Evolutionary conservation across 2,113 vertebrate species (phyloP), one percentile per base, ranked within the genome.

Genomic region (Castor canadensis): DNA sequence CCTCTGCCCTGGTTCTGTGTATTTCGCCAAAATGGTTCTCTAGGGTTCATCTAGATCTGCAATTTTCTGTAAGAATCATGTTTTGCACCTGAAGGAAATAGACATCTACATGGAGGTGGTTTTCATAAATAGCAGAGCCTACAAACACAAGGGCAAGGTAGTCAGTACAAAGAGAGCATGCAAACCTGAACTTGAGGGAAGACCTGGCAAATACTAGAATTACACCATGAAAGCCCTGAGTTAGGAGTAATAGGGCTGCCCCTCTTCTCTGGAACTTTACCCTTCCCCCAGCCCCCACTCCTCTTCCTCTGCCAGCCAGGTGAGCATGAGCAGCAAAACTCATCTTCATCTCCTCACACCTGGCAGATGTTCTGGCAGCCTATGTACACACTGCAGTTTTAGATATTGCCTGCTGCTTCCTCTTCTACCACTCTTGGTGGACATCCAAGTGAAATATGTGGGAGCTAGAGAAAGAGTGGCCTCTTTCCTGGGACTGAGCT

Each of bases 251-350:
- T 22, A 16, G 32, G 40, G n/a, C 30, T 79, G 28, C 28, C 40
- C 4, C 6, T 10, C 17, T 11, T 52, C 43, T 40, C 52, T 43
- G 43, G 49, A 28, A 67, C n/a, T n/a, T 30, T 7, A 3, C 19
- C 32, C 8, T 5, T 24, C 10, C 10, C 9, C 20, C 9, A 71
- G n/a, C n/a, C n/a, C n/a, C n/a, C n/a, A n/a, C n/a, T n/a, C n/a
- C n/a, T n/a, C n/a, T n/a, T n/a, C n/a, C 22, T 32, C 1, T 22
- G 49, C 7, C 4, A 1, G 38, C 11, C 20, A n/a, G 30, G 20
- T 35, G 15, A 3, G 1, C 13, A 32, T 5, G 43, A 43, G 26
- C 15, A 86, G 9, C 1, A 5, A 54, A 38, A 52, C 20, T 60
- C 54, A 6, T 49, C 43, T 30, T 20, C n/a, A 24, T 49, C 10